Evolutionary conservation across 2,113 vertebrate species (phyloP).

Genomic region (Gopherus evgoodei): DNA sequence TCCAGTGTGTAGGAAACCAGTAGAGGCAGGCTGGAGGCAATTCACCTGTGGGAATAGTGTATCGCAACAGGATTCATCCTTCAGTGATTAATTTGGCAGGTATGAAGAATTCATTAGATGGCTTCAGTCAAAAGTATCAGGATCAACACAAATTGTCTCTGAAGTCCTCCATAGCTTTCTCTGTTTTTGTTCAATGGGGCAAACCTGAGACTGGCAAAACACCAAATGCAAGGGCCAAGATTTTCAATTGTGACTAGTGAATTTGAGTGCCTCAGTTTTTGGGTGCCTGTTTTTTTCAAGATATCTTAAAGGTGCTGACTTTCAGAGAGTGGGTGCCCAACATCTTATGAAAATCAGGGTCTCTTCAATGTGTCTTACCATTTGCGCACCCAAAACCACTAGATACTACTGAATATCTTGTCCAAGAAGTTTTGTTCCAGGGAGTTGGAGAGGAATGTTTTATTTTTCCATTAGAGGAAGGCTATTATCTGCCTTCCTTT

Average conservation of each 20-base stretch:
- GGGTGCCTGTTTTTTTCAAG: background rate
- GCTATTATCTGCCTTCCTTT: conserved; percentile 43
- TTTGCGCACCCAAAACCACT: conserved; percentile 17
- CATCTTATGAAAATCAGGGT: background rate
- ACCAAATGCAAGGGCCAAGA: background rate
- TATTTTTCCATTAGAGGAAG: conserved; percentile 25
- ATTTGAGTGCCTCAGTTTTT: background rate
- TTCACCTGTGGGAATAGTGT: conserved; percentile 12
- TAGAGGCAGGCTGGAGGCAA: background rate
- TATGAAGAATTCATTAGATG: conserved; percentile 12
- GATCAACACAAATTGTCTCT: conserved; percentile 37
- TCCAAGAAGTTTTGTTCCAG: conserved; percentile 18
- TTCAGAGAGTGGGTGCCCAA: background rate
- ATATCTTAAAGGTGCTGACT: background rate
- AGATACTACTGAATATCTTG: conserved; percentile 5
- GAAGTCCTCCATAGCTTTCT: conserved; percentile 16
- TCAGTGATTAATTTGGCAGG: conserved; percentile 48
- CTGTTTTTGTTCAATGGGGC: background rate
- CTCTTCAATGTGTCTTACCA: conserved; percentile 36
- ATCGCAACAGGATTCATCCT: conserved; percentile 34
- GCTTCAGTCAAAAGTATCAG: conserved; percentile 10
- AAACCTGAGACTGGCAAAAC: background rate
- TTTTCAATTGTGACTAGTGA: background rate
- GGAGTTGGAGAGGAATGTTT: background rate
- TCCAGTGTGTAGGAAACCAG: background rate